phyloP scores from a whole-genome alignment of 2,113 vertebrate genomes.

The Aegotheles bennettii region DNA sequence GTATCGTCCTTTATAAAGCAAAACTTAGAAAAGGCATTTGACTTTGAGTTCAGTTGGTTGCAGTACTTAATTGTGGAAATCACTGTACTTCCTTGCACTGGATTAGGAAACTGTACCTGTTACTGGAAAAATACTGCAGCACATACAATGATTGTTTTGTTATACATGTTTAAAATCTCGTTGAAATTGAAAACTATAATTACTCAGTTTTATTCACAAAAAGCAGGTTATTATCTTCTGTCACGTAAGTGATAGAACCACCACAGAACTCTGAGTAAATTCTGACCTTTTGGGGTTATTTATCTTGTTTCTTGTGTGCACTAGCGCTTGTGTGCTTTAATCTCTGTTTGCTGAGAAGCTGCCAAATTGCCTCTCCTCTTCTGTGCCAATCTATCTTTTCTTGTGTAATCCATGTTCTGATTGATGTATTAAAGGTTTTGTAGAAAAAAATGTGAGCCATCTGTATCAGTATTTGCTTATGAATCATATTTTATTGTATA shows the following conservation, averaged over 20 bases:
- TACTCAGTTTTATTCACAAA: neutral
- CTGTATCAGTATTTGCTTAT: neutral
- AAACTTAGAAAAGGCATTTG: neutral
- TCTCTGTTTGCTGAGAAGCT: slow-evolving; percentile 53
- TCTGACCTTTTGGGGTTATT: slow-evolving; percentile 25
- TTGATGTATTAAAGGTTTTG: slow-evolving; percentile 44
- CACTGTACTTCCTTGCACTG: neutral
- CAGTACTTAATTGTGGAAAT: neutral
- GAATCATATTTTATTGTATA: neutral
- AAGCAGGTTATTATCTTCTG: neutral
- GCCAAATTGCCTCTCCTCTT: slow-evolving; percentile 52
- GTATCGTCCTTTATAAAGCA: neutral
- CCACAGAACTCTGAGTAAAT: neutral
- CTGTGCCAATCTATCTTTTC: neutral
- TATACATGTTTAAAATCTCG: neutral
- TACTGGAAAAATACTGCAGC: neutral
- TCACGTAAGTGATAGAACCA: slow-evolving; percentile 24
- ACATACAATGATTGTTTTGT: neutral
- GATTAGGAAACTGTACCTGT: neutral
- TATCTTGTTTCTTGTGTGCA: neutral
- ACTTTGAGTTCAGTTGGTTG: neutral
- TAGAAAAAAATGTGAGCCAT: neutral
- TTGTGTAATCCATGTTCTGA: slow-evolving; percentile 34
- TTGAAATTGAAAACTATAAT: neutral
- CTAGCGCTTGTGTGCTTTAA: slow-evolving; percentile 47